Base-by-base conservation (phyloP, 2,888 invertebrate genomes). In the Mycalesis mineus region DNA sequence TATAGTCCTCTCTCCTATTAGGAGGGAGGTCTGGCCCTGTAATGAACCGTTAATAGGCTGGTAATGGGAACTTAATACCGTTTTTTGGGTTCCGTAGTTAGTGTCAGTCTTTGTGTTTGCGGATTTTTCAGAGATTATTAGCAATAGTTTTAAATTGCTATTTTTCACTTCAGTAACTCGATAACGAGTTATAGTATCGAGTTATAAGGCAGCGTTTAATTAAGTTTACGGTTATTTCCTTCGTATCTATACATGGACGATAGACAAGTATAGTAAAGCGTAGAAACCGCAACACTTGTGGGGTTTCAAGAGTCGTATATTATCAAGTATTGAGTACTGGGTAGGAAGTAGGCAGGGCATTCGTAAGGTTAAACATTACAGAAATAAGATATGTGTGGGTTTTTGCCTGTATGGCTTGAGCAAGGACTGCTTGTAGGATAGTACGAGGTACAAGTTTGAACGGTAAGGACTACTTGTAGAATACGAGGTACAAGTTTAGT, bases 291-390 rank as follows among this genome's bases (percentile, higher is more conserved):
- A 87, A 72, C 80, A 75, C 73, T 90, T 82, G 76, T 80, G 67
- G 65, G 90, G 89, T 78, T 90, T 90, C 90, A 64, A 77, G 76
- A 90, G 81, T 85, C 84, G 86, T 85, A 83, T 68, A 66, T 80
- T 82, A 77, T 77, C 74, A 75, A 79, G 78, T 71, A 73, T 74
- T 78, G 82, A 84, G 87, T 86, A 80, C n/a, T n/a, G n/a, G 88
- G 87, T 87, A 88, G 80, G 80, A 88, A 88, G 80, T 80, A 77
- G 78, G 77, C 71, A 77, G 73, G 69, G 80, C 84, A 84, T 81
- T 83, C 84, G 81, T 88, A 86, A 89, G 90, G 90, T 90, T 90
- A 90, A 90, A 88, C 78, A 83, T 81, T 84, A 80, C 73, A 88
- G 90, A 88, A 90, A 90, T 83, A 84, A 90, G 90, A 90, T 90